Evolutionary conservation across 2,888 invertebrate species (phyloP), one percentile per base, ranked within the genome.

Genomic region (Galeopsomyia nigrocyanea): DNA sequence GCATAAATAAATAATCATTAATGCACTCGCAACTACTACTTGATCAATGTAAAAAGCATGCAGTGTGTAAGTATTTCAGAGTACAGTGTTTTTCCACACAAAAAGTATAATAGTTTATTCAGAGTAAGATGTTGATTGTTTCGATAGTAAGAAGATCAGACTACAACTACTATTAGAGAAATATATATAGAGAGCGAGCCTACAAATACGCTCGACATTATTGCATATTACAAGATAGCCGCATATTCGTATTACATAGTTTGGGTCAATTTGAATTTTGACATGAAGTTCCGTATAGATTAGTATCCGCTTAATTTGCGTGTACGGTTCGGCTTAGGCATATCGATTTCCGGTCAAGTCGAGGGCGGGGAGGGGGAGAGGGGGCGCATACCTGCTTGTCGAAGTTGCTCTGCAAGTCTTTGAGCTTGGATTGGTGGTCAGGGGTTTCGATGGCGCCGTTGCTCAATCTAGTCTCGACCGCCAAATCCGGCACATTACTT

Each of bases 331-430:
- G 5, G 5, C 10, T 39, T 39, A 7, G 39, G 10, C 39, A 39
- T 10, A 39, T 39, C 39, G 39, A 39, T 39, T 39, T 39, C 39
- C 39, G 39, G 39, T 39, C 5, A 26, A 13, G 68, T n/a, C 39
- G n/a, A 21, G 17, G 60, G 49, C 22, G 58, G 10, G 21, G n/a
- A 19, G 21, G 13, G 21, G 19, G 53, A 19, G 17, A 74, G 69
- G 31, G 13, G 39, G 7, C 39, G 71, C 80, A 79, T 86, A 95
- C 95, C 92, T 95, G 95, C 87, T 95, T 95, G 87, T 95, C 94
- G 87, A 95, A 90, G 81, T 94, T 93, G 86, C 92, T 91, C 90
- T 95, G 95, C 81, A 95, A 91, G 87, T 95, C 95, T 84, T 92
- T 90, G 82, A 94, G 90, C 89, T 90, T 86, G 80, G 89, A 89